These are phyloP conservation scores for Phyllotreta cruciferae DNA, from an alignment of 2,888 invertebrate genomes.

Conservation along the genomic window DNA sequence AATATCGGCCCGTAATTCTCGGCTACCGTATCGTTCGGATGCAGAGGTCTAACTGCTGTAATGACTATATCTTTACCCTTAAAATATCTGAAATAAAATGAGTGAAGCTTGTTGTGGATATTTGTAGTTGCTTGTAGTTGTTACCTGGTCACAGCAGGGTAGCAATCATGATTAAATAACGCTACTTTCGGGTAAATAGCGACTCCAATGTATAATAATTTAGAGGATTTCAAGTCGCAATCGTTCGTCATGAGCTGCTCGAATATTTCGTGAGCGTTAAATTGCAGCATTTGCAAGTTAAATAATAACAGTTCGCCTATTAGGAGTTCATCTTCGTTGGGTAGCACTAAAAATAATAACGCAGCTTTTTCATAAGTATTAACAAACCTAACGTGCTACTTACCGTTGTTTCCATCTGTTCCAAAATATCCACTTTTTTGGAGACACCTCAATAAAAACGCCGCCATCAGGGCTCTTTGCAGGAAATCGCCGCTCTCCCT, in stretches of 20 bases:
- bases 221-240: slow-evolving; percentile 63
- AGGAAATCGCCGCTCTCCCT: slow-evolving; percentile 74
- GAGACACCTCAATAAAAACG: slow-evolving; percentile 75
- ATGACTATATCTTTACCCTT: slow-evolving; percentile 76
- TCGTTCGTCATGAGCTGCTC: slow-evolving; percentile 67
- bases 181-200: slow-evolving; percentile 80
- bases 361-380: slow-evolving; percentile 7
- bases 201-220: slow-evolving; percentile 69
- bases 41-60: slow-evolving; percentile 70
- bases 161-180: slow-evolving; percentile 85
- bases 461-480: slow-evolving; percentile 78
- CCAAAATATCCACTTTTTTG: slow-evolving; percentile 73
- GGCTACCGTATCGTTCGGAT: slow-evolving; percentile 71
- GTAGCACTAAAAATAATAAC: slow-evolving; percentile 45
- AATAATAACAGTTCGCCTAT: slow-evolving; percentile 72
- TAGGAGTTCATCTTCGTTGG: slow-evolving; percentile 65
- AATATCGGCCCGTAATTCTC: slow-evolving; percentile 89
- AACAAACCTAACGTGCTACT: slow-evolving; percentile 23
- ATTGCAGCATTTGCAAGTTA: slow-evolving; percentile 79
- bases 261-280: slow-evolving; percentile 85
- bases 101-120: background rate
- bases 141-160: slow-evolving; percentile 77
- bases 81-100: slow-evolving; percentile 68
- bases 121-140: slow-evolving; percentile 31
- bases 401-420: slow-evolving; percentile 41